Conservation (phyloP, 2,113 vertebrate genomes). For the Anarhynchus alexandrinus region DNA sequence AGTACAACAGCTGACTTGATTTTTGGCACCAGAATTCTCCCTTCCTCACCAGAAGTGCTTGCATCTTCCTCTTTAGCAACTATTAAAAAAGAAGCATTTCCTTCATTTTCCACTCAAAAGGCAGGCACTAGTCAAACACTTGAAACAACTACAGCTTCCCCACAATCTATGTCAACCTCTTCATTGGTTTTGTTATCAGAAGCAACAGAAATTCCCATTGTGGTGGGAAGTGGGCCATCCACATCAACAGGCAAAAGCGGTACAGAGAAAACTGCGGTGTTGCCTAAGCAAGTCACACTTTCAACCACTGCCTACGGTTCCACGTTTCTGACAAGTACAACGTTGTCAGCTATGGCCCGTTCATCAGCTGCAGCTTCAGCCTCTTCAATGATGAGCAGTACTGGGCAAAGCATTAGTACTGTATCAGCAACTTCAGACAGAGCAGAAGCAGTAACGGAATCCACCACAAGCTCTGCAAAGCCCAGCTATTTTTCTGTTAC, state of each 20-base stretch:
- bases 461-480: neutral
- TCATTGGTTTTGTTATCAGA: neutral
- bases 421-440: neutral
- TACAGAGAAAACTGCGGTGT: constrained; percentile 33
- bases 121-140: neutral
- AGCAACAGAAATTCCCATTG: neutral
- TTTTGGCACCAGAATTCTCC: neutral
- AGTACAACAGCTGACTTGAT: neutral
- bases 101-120: constrained; percentile 18
- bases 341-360: neutral
- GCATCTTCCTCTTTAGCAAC: neutral
- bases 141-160: neutral
- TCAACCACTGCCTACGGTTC: constrained; percentile 19
- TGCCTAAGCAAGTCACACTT: constrained; percentile 52
- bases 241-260: neutral
- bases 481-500: neutral
- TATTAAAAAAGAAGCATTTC: neutral
- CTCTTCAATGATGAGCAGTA: neutral
- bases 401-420: neutral
- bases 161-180: neutral
- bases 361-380: neutral
- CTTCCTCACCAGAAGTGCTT: neutral
- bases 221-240: neutral
- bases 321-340: neutral
- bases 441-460: neutral